These are phyloP conservation scores for Drosophila sp. DNA, from an alignment of 1,140 invertebrate genomes.

Conservation along the genomic window DNA sequence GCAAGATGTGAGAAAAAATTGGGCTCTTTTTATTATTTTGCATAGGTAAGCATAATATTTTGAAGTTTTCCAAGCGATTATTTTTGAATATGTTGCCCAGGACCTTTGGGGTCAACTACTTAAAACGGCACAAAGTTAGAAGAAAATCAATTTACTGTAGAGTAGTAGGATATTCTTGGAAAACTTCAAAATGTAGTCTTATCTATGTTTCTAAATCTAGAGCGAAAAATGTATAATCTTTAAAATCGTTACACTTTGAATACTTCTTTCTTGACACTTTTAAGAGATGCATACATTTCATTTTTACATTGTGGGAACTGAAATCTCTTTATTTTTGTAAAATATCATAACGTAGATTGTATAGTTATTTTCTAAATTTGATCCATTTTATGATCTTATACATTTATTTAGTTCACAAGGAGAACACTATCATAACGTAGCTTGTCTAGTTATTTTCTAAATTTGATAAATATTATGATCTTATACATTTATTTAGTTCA, in stretches of 20 bases:
- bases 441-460: no score
- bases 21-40: slow-evolving; percentile 32
- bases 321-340: no score
- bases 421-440: not conserved
- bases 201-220: not conserved
- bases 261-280: no score
- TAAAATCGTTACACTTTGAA: no score
- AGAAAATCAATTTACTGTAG: not conserved
- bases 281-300: no score
- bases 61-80: slow-evolving; percentile 36
- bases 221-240: no score
- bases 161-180: not conserved
- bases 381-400: not conserved
- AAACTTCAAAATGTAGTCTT: not conserved
- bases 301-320: no score
- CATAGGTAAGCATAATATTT: slow-evolving; percentile 48
- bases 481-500: not conserved
- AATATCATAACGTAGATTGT: no score
- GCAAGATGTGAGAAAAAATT: slow-evolving; percentile 48
- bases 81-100: slow-evolving; percentile 29
- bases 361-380: no score
- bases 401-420: not conserved
- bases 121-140: slow-evolving; percentile 6
- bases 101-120: slow-evolving; percentile 42
- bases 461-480: not conserved